These are phyloP conservation scores for Todus mexicanus DNA, from an alignment of 2,797 vertebrate species.

Conservation along the genomic window DNA sequence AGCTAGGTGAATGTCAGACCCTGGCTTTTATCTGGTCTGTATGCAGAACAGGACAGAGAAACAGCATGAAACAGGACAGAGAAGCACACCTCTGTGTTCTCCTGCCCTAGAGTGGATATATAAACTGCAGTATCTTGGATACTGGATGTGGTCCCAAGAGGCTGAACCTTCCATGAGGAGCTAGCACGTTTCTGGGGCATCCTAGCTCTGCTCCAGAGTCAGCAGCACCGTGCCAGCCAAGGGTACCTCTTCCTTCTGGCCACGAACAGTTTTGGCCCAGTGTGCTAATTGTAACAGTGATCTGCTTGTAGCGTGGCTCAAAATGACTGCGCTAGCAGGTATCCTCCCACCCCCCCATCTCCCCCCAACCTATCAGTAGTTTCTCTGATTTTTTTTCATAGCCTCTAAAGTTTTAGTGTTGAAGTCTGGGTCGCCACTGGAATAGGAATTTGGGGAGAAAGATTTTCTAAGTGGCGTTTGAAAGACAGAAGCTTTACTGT, in stretches of 20 bases:
- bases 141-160: background rate
- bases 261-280: background rate
- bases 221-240: accelerated
- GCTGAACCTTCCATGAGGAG: background rate
- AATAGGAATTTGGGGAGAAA: background rate
- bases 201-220: background rate
- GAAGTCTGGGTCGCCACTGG: background rate
- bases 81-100: background rate
- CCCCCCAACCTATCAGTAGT: background rate
- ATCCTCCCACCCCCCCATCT: too few relatives aligned
- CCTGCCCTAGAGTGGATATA: too few relatives aligned
- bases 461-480: background rate
- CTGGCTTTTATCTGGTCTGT: background rate
- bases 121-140: background rate
- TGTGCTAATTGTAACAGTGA: accelerated
- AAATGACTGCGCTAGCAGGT: background rate
- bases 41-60: background rate
- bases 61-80: background rate
- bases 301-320: accelerated
- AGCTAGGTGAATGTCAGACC: background rate
- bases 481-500: background rate
- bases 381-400: background rate
- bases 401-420: background rate
- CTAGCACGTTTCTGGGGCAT: accelerated
- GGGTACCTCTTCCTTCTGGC: background rate